Conservation (phyloP, 2,797 vertebrate genomes). For the Denticeps clupeoides region DNA sequence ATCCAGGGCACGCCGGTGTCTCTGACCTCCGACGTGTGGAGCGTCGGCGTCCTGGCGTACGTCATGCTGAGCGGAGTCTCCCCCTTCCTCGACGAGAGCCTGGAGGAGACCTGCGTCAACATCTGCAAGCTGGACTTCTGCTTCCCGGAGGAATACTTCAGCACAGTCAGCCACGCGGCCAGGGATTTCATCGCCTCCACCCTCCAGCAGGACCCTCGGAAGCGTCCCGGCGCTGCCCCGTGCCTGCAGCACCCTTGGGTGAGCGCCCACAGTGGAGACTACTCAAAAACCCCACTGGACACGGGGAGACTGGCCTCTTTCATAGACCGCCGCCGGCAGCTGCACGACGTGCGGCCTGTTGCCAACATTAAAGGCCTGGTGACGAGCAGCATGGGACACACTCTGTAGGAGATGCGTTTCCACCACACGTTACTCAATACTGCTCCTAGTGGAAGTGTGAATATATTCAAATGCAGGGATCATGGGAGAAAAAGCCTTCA, state of each 20-base stretch:
- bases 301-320: slow-evolving; percentile 81
- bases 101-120: slow-evolving; percentile 93
- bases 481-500: too few species aligned
- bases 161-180: slow-evolving; percentile 77
- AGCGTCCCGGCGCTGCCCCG: slow-evolving; percentile 74
- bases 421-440: background rate
- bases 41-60: slow-evolving; percentile 82
- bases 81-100: slow-evolving; percentile 91
- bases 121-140: slow-evolving; percentile 93
- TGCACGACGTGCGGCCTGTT: slow-evolving; percentile 77
- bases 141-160: slow-evolving; percentile 88
- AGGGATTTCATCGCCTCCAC: slow-evolving; percentile 78
- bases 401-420: slow-evolving; percentile 40
- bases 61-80: slow-evolving; percentile 93
- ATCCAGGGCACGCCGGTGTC: slow-evolving; percentile 85
- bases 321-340: slow-evolving; percentile 83
- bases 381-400: slow-evolving; percentile 65
- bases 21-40: slow-evolving; percentile 86
- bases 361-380: slow-evolving; percentile 86
- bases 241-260: slow-evolving; percentile 95
- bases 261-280: slow-evolving; percentile 72
- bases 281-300: slow-evolving; percentile 86
- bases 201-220: slow-evolving; percentile 83
- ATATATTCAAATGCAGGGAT: too few species aligned
- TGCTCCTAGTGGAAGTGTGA: background rate